These are phyloP conservation scores for Drosophila aff. DNA, from an alignment of 1,140 invertebrate genomes.

Conservation along the genomic window DNA sequence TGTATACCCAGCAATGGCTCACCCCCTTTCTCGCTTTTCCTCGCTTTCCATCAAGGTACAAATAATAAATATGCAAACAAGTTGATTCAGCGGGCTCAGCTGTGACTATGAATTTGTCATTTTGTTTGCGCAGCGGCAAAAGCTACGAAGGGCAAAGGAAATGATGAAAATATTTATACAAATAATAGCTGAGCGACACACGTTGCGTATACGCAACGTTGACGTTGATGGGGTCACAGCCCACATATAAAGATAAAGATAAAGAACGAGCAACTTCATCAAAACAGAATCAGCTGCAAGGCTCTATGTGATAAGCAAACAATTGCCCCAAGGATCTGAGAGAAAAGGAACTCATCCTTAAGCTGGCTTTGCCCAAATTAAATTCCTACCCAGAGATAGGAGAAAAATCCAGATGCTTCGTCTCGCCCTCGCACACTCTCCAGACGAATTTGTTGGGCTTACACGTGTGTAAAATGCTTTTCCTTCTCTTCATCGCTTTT, in stretches of 20 bases:
- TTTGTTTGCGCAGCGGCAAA: slow-evolving; percentile 35
- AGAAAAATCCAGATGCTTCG: not conserved
- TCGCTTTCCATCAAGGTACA: slow-evolving; percentile 36
- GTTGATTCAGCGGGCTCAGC: slow-evolving; percentile 58
- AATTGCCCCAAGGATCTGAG: slow-evolving; percentile 33
- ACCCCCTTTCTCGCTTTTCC: slow-evolving; percentile 5
- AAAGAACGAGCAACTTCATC: slow-evolving; percentile 65
- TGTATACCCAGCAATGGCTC: slow-evolving; percentile 1
- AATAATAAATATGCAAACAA: slow-evolving; percentile 79
- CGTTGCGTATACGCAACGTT: slow-evolving; percentile 69
- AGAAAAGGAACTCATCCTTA: slow-evolving; percentile 21
- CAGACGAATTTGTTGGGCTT: slow-evolving; percentile 20
- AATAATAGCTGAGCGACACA: slow-evolving; percentile 47
- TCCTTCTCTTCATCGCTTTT: slow-evolving; percentile 6
- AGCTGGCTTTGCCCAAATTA: slow-evolving; percentile 45
- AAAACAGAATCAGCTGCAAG: slow-evolving; percentile 77
- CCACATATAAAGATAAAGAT: slow-evolving; percentile 33
- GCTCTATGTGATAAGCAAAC: slow-evolving; percentile 63
- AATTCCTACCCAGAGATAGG: slow-evolving; percentile 42
- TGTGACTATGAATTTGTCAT: slow-evolving; percentile 81
- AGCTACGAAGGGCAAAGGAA: not conserved
- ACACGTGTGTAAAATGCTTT: slow-evolving; percentile 72
- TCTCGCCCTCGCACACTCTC: not conserved
- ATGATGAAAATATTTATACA: slow-evolving; percentile 56
- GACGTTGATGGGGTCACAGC: slow-evolving; percentile 35